Base-by-base conservation (phyloP, 2,888 invertebrate genomes). In the Eupithecia centaureata region DNA sequence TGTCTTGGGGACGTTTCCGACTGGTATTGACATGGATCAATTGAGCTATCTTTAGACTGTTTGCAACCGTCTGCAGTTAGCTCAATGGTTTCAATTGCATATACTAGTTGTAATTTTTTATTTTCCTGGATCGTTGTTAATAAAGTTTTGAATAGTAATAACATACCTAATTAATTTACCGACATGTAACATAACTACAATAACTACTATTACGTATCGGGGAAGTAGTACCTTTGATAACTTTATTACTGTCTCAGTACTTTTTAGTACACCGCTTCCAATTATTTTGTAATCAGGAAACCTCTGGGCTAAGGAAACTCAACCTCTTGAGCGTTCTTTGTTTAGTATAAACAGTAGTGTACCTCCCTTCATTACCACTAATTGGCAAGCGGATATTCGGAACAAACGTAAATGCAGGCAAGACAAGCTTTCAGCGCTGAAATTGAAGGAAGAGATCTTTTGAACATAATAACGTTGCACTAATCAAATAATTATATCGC, bases 351-450 rank as follows among this genome's bases (percentile, higher is more conserved):
- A 28, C 18, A n/a, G n/a, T 10, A 30, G 51, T 18, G 2, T 27
- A 30, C 28, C 54, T 18, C 30, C 8, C 30, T 30, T 30, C 54
- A 13, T 56, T 56, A 56, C 30, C 54, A 7, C 30, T 56, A 56
- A 56, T 56, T 56, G 54, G 54, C 54, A n/a, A 28, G 30, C 18
- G 28, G 54, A 56, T 30, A 28, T 56, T 18, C 30, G n/a, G 28
- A 56, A n/a, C 30, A n/a, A n/a, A n/a, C 28, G 30, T 56, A 30
- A 30, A 28, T 56, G 54, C 54, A 56, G 28, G 28, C 54, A 28
- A 28, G 28, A 28, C 18, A 12, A 47, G 18, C 54, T 56, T 56
- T 56, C n/a, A 28, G 30, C 27, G 5, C 3, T 28, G 54, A 27
- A 56, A 56, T 18, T 15, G 7, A 28, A 28, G 54, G 8, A 27